Conservation (phyloP, 1,140 invertebrate species). For the Drosophila paulistorum region DNA sequence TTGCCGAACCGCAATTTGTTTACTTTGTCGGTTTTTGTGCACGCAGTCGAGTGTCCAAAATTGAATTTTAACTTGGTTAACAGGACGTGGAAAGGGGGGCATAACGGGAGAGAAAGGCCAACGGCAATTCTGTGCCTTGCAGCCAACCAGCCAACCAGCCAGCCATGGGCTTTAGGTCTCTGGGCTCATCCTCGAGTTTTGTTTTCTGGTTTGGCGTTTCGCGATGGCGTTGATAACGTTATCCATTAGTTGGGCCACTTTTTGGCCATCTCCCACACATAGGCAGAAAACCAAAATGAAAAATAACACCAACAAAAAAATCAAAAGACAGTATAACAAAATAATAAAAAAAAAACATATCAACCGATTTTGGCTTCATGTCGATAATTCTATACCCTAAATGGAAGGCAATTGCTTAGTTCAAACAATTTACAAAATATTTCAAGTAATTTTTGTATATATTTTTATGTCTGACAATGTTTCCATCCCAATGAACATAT, state of each 20-base stretch:
- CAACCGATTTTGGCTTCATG: too few species aligned
- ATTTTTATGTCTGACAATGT: too few species aligned
- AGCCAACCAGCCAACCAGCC: constrained; percentile 27
- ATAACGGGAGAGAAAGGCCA: neutral
- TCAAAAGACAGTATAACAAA: too few species aligned
- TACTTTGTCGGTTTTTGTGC: constrained; percentile 73
- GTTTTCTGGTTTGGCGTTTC: constrained; percentile 29
- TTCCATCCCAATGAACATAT: too few species aligned
- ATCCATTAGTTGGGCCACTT: constrained; percentile 65
- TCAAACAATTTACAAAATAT: too few species aligned
- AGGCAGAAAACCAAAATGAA: constrained; percentile 30
- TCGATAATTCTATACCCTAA: too few species aligned
- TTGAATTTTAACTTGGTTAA: constrained; percentile 76
- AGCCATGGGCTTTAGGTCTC: constrained; percentile 50
- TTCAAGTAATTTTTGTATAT: too few species aligned
- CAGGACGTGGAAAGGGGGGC: constrained; percentile 18
- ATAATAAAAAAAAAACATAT: too few species aligned
- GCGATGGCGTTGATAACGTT: constrained; percentile 72
- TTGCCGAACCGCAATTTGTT: constrained; percentile 71
- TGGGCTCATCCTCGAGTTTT: constrained; percentile 36
- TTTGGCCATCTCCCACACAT: constrained; percentile 23
- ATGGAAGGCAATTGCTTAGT: too few species aligned
- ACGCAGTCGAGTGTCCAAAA: constrained; percentile 71
- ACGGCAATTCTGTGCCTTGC: neutral
- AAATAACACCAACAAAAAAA: neutral